These are phyloP conservation scores for Merodon equestris DNA, from an alignment of 2,888 invertebrate genomes.

Conservation along the genomic window DNA sequence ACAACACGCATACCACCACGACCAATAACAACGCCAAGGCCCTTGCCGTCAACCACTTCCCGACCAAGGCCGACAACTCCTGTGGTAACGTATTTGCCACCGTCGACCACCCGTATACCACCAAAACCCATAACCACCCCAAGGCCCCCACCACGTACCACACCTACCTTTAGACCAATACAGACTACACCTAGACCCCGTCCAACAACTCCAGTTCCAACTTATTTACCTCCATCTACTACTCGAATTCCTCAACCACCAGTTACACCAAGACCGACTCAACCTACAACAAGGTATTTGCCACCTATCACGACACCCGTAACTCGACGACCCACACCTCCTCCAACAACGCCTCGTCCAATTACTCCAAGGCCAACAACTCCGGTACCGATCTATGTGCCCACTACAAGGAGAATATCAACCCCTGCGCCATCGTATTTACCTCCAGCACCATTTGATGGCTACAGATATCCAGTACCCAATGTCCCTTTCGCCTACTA, in stretches of 20 bases:
- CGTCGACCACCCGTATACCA: constrained; percentile 31
- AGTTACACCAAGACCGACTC: constrained; percentile 33
- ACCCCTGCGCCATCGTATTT: constrained; percentile 55
- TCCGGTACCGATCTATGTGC: constrained; percentile 8
- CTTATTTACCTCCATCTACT: constrained; percentile 30
- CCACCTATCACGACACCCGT: constrained; percentile 45
- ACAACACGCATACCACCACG: constrained; percentile 40
- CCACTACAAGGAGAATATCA: constrained; percentile 32
- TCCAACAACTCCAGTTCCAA: constrained; percentile 14
- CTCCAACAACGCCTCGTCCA: constrained; percentile 33
- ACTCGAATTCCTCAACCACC: constrained; percentile 18
- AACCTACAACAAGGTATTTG: constrained; percentile 18
- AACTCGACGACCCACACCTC: constrained; percentile 61
- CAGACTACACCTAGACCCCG: constrained; percentile 4
- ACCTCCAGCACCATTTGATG: constrained; percentile 61
- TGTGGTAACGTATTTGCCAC: constrained; percentile 37
- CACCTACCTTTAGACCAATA: constrained; percentile 13
- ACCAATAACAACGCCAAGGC: constrained; percentile 28
- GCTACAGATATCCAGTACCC: constrained; percentile 75
- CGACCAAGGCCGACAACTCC: neutral
- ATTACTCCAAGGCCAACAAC: constrained; percentile 4
- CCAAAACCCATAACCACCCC: neutral
- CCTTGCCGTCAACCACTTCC: constrained; percentile 3
- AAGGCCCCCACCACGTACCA: neutral
- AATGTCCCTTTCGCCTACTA: constrained; percentile 75